Evolutionary conservation across 2,113 vertebrate genomes (phyloP), one percentile per base, ranked within the genome.

Genomic region (Anhinga rufa): DNA sequence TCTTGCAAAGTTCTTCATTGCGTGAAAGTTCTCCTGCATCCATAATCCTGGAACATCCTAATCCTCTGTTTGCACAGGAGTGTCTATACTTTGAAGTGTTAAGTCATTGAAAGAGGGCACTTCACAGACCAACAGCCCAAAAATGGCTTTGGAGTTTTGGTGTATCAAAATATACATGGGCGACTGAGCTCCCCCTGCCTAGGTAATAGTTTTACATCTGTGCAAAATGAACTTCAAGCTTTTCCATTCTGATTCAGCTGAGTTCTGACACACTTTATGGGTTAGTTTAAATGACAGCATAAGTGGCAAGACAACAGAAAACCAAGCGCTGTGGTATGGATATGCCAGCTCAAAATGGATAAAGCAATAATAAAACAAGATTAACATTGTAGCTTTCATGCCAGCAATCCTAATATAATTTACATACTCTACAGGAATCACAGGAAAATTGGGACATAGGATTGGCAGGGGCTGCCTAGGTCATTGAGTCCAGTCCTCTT

Each of bases 341-440:
- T 82, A 75, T 36, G 40, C 72, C 51, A 81, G 86, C 86, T 94
- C 86, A 88, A 84, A 90, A 94, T 78, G 86, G 72, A 91, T 86
- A 92, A 92, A 86, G 57, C 74, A 91, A 87, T 89, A 92, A 96
- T 82, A 72, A 89, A 86, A 85, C 44, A 60, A 91, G 88, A 95
- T 96, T 84, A 96, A 42, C 57, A n/a, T 18, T 90, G 77, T 68
- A 42, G 40, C 29, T 95, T 91, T 84, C 77, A 26, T 76, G 88
- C 74, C 82, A 97, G 58, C 31, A 76, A 54, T 69, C 49, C 77
- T 84, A 69, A 84, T 57, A 87, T 71, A 25, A 82, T 92, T 89
- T 91, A 71, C 28, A 34, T 55, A 4, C 31, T 92, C 69, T 81
- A 71, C 40, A 76, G 83, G 66, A 93, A 79, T 60, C 61, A 74